Percentiles rank a stretch among this genome's conserved stretches.
These are phyloP conservation scores for Alviniconcha marisindica DNA, from an alignment of 1,140 invertebrate species.

Conservation along the genomic window DNA sequence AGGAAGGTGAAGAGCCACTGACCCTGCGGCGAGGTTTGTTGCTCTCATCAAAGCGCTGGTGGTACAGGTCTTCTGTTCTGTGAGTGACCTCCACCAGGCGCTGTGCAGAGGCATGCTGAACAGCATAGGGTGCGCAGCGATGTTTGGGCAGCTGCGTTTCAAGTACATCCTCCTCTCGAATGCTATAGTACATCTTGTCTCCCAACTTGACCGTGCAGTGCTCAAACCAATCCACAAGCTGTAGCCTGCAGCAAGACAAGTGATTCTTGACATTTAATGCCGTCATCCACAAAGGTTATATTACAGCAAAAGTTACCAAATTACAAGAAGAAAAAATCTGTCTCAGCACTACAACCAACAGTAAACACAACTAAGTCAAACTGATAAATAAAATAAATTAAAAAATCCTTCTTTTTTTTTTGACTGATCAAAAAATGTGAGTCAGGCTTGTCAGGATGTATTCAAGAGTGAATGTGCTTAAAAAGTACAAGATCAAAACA, in stretches of 20 bases:
- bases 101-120: slow-evolving; percentile 19
- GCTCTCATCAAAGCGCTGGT: slow-evolving; percentile 12
- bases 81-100: slow-evolving; percentile 20
- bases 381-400: no score
- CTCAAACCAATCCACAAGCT: slow-evolving; percentile 89
- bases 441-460: no score
- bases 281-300: no score
- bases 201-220: slow-evolving; percentile 93
- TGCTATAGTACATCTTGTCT: slow-evolving; percentile 85
- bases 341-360: no score
- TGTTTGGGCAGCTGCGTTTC: slow-evolving; percentile 52
- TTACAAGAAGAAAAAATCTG: no score
- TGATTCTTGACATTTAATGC: no score
- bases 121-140: slow-evolving; percentile 48
- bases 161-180: slow-evolving; percentile 79
- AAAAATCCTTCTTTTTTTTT: no score
- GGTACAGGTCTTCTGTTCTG: slow-evolving; percentile 17
- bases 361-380: no score
- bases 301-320: no score
- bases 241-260: slow-evolving; percentile 81
- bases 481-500: no score
- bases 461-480: no score
- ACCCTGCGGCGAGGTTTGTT: neutral
- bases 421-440: no score
- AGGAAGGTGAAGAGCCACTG: neutral